Percentiles rank a stretch among this genome's conserved stretches.
Conservation (phyloP, 2,113 vertebrate species). For the Phainopepla nitens region DNA sequence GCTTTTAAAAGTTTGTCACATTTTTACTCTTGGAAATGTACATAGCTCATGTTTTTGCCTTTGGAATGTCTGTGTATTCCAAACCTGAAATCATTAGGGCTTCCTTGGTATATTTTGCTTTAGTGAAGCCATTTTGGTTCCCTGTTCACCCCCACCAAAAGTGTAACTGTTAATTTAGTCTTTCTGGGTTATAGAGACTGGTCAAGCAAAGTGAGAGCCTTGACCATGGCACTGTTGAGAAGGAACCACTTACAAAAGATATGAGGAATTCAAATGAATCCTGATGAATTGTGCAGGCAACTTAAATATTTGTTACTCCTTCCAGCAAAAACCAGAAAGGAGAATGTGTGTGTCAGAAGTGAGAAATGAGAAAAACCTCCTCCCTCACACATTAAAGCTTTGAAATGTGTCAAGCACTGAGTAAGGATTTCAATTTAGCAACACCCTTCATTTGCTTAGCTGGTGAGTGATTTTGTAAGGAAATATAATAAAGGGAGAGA, state of each 20-base stretch:
- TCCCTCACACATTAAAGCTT: not conserved
- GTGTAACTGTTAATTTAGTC: not conserved
- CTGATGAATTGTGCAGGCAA: not conserved
- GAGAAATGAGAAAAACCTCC: not conserved
- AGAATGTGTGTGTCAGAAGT: not conserved
- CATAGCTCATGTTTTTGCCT: not conserved
- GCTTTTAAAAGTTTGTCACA: not conserved
- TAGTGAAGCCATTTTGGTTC: not conserved
- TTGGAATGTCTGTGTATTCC: not conserved
- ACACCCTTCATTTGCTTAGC: not conserved
- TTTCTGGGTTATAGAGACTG: not conserved
- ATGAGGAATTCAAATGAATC: not conserved
- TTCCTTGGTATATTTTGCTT: not conserved
- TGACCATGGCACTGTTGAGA: not conserved
- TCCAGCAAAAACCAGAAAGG: not conserved
- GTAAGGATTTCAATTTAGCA: not conserved
- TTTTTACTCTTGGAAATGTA: not conserved
- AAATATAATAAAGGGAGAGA: not conserved
- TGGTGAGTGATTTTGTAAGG: not conserved
- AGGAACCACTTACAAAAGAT: not conserved
- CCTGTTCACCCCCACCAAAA: accelerated
- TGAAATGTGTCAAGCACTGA: not conserved
- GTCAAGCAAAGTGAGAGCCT: not conserved
- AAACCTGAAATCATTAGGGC: not conserved
- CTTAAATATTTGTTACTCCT: not conserved